Evolutionary conservation across 2,113 vertebrate species (phyloP).

Genomic region (Raja brachyura): DNA sequence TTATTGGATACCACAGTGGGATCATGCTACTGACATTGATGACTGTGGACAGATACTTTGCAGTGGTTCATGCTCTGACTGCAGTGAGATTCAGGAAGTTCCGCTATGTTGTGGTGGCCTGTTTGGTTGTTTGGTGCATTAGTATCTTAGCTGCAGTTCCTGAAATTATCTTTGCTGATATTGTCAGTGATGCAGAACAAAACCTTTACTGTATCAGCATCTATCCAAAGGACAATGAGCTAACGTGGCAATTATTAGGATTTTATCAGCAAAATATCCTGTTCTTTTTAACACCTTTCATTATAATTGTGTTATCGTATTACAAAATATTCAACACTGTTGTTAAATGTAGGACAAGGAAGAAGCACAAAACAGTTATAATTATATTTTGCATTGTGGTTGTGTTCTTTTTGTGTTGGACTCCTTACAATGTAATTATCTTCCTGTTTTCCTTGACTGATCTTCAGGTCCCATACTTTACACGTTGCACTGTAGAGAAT

Average conservation of each 20-base stretch:
- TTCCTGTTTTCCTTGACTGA: constrained; percentile 57
- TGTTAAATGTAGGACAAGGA: constrained; percentile 58
- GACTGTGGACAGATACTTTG: constrained; percentile 73
- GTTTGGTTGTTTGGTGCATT: constrained; percentile 58
- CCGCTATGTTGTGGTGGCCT: constrained; percentile 49
- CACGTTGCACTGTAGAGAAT: constrained; percentile 49
- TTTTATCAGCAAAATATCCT: constrained; percentile 58
- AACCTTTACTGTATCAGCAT: constrained; percentile 49
- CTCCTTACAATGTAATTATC: constrained; percentile 74
- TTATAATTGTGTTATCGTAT: constrained; percentile 71
- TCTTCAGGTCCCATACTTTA: constrained; percentile 29
- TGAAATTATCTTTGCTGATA: constrained; percentile 53
- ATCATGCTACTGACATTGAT: constrained; percentile 74
- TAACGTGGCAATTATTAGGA: constrained; percentile 44
- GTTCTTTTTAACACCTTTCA: constrained; percentile 66
- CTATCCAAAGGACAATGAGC: constrained; percentile 47
- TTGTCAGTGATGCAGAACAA: neutral
- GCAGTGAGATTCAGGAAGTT: constrained; percentile 53
- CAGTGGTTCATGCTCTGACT: constrained; percentile 70
- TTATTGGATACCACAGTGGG: constrained; percentile 76
- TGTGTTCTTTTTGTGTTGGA: constrained; percentile 83
- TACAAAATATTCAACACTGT: constrained; percentile 67
- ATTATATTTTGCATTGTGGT: constrained; percentile 77
- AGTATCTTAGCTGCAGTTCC: constrained; percentile 63
- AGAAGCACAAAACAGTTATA: constrained; percentile 68